Conservation (phyloP, 1,140 invertebrate species). For the Diabrotica undecimpunctata region DNA sequence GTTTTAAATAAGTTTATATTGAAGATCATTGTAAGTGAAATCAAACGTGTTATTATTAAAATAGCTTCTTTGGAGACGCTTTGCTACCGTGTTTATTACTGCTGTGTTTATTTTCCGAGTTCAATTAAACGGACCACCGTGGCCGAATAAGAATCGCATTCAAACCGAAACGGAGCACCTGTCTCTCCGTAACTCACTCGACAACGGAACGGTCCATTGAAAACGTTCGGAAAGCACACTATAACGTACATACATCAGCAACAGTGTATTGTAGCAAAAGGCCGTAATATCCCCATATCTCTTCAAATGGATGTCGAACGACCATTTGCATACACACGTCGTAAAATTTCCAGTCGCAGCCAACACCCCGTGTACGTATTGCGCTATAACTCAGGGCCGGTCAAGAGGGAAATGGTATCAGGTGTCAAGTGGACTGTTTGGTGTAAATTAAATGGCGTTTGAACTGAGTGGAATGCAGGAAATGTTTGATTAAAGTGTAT, state of each 20-base stretch:
- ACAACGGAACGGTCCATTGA: background rate
- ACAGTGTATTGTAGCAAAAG: conserved; percentile 8
- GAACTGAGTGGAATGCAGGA: background rate
- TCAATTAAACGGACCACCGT: too few relatives aligned
- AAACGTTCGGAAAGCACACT: background rate
- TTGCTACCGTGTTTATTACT: too few relatives aligned
- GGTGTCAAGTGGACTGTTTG: background rate
- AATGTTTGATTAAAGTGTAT: too few relatives aligned
- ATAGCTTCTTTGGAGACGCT: too few relatives aligned
- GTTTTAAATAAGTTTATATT: too few relatives aligned
- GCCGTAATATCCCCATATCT: conserved; percentile 11
- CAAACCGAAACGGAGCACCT: background rate
- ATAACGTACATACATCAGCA: conserved; percentile 1
- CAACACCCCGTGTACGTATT: conserved; percentile 7
- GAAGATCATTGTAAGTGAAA: too few relatives aligned
- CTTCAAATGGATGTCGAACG: conserved; percentile 9
- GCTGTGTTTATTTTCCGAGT: too few relatives aligned
- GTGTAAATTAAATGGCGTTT: background rate
- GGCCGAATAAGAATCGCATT: background rate
- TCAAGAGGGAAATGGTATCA: background rate
- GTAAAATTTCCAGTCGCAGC: conserved; percentile 8
- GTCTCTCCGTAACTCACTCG: background rate
- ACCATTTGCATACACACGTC: conserved; percentile 10
- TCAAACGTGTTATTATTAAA: too few relatives aligned
- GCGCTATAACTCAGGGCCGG: background rate